Evolutionary conservation across 2,888 invertebrate genomes (phyloP), one percentile per base, ranked within the genome.

Genomic region (Hetaerina titia): DNA sequence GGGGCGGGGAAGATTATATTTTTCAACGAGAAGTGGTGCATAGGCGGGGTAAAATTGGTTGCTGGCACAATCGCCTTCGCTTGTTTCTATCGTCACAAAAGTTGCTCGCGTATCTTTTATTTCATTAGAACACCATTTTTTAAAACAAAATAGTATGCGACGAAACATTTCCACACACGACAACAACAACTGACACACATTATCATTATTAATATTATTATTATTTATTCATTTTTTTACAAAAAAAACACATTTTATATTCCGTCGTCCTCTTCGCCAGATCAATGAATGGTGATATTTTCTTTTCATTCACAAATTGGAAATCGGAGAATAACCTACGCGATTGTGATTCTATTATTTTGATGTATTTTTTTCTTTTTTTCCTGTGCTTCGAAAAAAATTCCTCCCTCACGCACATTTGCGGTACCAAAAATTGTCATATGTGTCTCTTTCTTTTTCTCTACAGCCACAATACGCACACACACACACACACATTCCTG

Each of bases 171-270:
- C 45, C 90, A 90, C 92, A 92, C 92, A 92, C 92, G 69, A 92
- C 69, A 92, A 92, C 92, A 92, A 69, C 92, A 92, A 92, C 92
- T 64, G 69, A 92, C 92, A 92, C 92, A 92, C 92, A 69, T 92
- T 92, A 56, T 92, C 45, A 92, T 56, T 92, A 92, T 81, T 81
- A 25, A 31, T 69, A 69, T n/a, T 69, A n/a, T 69, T 69, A 69
- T 69, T 81, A 81, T 31, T 81, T 22, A n/a, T 22, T 81, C 13
- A 31, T 31, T 81, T 81, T 81, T 81, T 81, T 81, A 81, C 81
- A 17, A 81, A 81, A 81, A 81, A 81, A 81, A 81, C 81, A 81
- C 31, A 31, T 81, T 69, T 22, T 81, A 81, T 81, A 31, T 5
- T 81, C 31, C 81, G 13, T 31, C 31, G 25, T 81, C 81, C 31